A percentile compares a stretch with the other conserved stretches of the same genome.
Evolutionary conservation across 2,888 invertebrate genomes (phyloP).

Genomic region (Melanostoma mellinum): DNA sequence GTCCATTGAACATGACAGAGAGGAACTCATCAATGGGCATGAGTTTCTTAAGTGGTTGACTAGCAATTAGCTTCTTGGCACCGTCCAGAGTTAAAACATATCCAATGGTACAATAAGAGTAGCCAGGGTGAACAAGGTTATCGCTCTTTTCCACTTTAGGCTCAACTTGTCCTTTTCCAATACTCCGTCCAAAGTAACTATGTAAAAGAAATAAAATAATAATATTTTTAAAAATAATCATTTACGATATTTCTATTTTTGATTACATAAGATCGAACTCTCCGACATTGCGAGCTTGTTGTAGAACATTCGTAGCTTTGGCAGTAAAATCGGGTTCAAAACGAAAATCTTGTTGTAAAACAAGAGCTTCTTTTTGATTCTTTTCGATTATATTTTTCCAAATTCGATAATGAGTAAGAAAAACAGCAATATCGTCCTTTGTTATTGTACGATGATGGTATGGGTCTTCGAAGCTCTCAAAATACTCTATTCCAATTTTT

Average conservation of each 20-base stretch:
- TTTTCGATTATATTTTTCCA: constrained; percentile 89
- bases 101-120: constrained; percentile 99
- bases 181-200: constrained; percentile 97
- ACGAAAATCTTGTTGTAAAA: constrained; percentile 97
- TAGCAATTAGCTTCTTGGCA: constrained; percentile 89
- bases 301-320: constrained; percentile 76
- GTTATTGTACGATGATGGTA: constrained; percentile 96
- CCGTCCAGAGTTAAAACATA: constrained; percentile 92
- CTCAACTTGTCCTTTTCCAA: constrained; percentile 88
- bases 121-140: constrained; percentile 89
- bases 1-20: constrained; percentile 96
- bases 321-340: constrained; percentile 92
- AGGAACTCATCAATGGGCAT: constrained; percentile 98
- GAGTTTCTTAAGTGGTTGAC: constrained; percentile 91
- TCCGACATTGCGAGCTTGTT: constrained; percentile 82
- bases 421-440: constrained; percentile 98
- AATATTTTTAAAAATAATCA: neutral
- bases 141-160: constrained; percentile 86
- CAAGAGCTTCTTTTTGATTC: constrained; percentile 85
- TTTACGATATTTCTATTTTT: neutral
- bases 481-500: constrained; percentile 86
- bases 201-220: neutral
- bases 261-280: constrained; percentile 95
- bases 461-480: constrained; percentile 94
- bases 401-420: constrained; percentile 95